phyloP scores from a whole-genome alignment of 2,113 vertebrate species.

The Corythaixoides concolor region DNA sequence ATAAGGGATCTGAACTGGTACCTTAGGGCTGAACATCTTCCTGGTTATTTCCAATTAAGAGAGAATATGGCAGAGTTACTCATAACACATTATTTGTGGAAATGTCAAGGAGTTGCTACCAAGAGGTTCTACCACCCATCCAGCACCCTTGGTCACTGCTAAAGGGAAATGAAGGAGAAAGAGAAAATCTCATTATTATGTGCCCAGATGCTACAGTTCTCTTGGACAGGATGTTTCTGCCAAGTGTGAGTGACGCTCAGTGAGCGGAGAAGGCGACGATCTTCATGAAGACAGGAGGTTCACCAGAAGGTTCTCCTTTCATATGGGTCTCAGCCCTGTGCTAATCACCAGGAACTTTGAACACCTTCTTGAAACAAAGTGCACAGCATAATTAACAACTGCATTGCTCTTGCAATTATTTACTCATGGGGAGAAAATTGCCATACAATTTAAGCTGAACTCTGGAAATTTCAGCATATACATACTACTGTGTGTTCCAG shows the following conservation, averaged over 20 bases:
- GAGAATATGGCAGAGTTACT: background rate
- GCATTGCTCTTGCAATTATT: background rate
- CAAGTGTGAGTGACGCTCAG: background rate
- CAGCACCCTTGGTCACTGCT: background rate
- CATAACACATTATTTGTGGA: background rate
- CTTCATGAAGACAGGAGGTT: background rate
- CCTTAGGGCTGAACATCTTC: background rate
- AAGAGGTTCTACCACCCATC: background rate
- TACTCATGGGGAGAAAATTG: background rate
- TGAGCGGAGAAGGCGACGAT: background rate
- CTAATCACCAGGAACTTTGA: background rate
- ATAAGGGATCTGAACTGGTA: background rate
- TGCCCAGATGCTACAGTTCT: background rate
- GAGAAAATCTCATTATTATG: background rate
- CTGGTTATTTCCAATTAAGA: background rate
- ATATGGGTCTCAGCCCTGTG: background rate
- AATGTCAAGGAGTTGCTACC: rapidly evolving
- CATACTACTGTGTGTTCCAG: background rate
- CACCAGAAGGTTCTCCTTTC: background rate
- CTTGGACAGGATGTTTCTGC: rapidly evolving
- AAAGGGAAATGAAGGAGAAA: background rate
- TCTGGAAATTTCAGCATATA: background rate
- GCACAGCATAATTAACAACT: background rate
- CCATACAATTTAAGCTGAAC: background rate
- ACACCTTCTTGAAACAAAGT: background rate